These are phyloP conservation scores for Lepidurus packardi DNA, from an alignment of 1,140 invertebrate genomes.

Conservation along the genomic window DNA sequence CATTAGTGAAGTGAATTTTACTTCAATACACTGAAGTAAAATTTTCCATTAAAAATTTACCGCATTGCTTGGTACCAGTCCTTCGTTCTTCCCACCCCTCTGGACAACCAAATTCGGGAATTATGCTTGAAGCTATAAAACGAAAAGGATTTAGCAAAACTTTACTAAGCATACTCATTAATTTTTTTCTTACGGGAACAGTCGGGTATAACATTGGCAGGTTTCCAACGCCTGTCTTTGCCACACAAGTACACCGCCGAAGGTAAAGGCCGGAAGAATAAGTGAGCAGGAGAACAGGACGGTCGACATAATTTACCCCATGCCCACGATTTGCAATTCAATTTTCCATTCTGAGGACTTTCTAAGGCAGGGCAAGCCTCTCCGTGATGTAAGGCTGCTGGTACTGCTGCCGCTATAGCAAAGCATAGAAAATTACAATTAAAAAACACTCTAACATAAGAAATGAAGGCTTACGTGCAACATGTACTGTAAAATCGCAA, in stretches of 20 bases:
- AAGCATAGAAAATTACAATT: neutral
- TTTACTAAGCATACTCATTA: no score
- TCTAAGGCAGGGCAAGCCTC: constrained; percentile 30
- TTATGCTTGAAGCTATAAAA: constrained; percentile 26
- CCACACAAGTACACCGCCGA: constrained; percentile 33
- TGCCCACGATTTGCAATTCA: constrained; percentile 32
- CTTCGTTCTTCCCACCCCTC: constrained; percentile 32
- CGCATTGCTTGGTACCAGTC: constrained; percentile 33
- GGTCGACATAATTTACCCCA: constrained; percentile 34
- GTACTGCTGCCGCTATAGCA: constrained; percentile 12
- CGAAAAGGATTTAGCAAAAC: constrained; percentile 1
- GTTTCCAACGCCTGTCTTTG: constrained; percentile 31
- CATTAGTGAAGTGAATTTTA: constrained; percentile 4
- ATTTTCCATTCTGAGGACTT: constrained; percentile 29
- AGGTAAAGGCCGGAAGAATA: constrained; percentile 31
- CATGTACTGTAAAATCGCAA: constrained; percentile 57
- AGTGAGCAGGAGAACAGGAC: constrained; percentile 27
- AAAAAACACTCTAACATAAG: constrained; percentile 2
- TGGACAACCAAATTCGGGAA: constrained; percentile 28
- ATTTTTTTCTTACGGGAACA: constrained; percentile 28
- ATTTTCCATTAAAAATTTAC: constrained; percentile 2
- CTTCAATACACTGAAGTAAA: constrained; percentile 2
- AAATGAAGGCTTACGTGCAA: constrained; percentile 49
- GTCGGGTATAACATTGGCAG: constrained; percentile 25
- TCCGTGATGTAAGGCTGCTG: constrained; percentile 9